Conservation (phyloP, 2,888 invertebrate genomes). For the Ecdyonurus torrentis region DNA sequence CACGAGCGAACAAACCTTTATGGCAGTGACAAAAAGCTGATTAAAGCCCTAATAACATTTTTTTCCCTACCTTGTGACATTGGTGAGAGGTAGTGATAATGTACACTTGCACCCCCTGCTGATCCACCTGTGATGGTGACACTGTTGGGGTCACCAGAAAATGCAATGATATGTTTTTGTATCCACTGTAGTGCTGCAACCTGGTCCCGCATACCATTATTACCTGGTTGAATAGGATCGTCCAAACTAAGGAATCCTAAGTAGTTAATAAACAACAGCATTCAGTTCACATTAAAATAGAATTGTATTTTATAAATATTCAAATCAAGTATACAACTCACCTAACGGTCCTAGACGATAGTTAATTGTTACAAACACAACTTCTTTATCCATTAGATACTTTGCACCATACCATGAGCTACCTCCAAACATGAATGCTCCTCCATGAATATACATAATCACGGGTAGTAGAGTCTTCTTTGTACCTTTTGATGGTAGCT, state of each 20-base stretch:
- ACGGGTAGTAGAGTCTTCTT: conserved; percentile 32
- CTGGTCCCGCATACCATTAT: conserved; percentile 60
- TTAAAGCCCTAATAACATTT: no score
- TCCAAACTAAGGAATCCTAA: conserved; percentile 63
- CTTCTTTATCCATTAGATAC: conserved; percentile 42
- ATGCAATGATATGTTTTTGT: conserved; percentile 45
- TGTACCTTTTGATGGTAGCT: conserved; percentile 10
- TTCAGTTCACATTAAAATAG: no score
- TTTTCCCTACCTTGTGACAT: conserved; percentile 17
- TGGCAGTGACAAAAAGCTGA: no score
- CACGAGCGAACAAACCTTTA: conserved; percentile 37
- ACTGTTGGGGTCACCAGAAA: conserved; percentile 53
- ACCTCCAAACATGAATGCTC: conserved; percentile 50
- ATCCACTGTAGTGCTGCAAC: conserved; percentile 51
- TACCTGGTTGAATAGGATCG: conserved; percentile 47
- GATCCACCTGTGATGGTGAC: conserved; percentile 52
- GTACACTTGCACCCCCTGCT: conserved; percentile 57
- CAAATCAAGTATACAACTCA: conserved; percentile 23
- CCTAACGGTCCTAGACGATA: conserved; percentile 56
- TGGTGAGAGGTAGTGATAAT: conserved; percentile 43
- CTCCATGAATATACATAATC: conserved; percentile 46
- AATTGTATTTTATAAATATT: no score
- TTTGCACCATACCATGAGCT: conserved; percentile 35
- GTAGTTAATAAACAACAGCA: no score
- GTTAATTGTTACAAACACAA: conserved; percentile 49